A percentile compares a stretch with the other conserved stretches of the same genome.
Conservation (phyloP, 2,113 vertebrate species). For the Speoplatyrhinus poulsoni region DNA sequence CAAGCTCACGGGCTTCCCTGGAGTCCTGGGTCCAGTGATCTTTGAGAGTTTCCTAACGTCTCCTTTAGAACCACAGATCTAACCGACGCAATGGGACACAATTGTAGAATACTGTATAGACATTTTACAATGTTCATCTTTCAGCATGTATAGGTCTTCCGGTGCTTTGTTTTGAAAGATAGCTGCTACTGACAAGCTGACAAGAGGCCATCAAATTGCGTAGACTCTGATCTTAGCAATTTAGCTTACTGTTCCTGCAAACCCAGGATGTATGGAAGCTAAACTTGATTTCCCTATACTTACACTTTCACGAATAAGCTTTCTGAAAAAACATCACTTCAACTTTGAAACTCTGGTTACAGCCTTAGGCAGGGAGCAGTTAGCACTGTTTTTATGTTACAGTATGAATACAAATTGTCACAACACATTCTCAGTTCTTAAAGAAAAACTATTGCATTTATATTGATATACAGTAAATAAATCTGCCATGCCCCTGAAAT, state of each 20-base stretch:
- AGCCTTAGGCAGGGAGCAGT: background rate
- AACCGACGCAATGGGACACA: conserved; percentile 43
- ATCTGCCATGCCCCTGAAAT: too few relatives aligned
- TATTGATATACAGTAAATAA: too few relatives aligned
- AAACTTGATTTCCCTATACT: conserved; percentile 19
- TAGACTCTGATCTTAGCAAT: background rate
- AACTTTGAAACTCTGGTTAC: conserved; percentile 2
- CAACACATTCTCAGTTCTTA: too few relatives aligned
- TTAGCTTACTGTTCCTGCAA: conserved; percentile 1
- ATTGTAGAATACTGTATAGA: conserved; percentile 67
- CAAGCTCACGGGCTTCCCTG: conserved; percentile 19
- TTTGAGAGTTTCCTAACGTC: conserved; percentile 40
- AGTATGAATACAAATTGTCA: too few relatives aligned
- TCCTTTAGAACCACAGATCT: conserved; percentile 30
- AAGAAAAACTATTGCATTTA: too few relatives aligned
- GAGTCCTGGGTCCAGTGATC: conserved; percentile 26
- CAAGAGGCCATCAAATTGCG: conserved; percentile 23
- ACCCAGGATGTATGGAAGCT: conserved; percentile 1
- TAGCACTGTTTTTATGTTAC: background rate
- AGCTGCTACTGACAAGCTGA: conserved; percentile 43
- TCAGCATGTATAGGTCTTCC: conserved; percentile 35
- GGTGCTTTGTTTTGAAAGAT: conserved; percentile 36
- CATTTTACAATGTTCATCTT: conserved; percentile 32
- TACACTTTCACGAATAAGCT: conserved; percentile 31
- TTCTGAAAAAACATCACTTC: conserved; percentile 5